Conservation (phyloP, 2,888 invertebrate genomes). For the Apodemia mormo region DNA sequence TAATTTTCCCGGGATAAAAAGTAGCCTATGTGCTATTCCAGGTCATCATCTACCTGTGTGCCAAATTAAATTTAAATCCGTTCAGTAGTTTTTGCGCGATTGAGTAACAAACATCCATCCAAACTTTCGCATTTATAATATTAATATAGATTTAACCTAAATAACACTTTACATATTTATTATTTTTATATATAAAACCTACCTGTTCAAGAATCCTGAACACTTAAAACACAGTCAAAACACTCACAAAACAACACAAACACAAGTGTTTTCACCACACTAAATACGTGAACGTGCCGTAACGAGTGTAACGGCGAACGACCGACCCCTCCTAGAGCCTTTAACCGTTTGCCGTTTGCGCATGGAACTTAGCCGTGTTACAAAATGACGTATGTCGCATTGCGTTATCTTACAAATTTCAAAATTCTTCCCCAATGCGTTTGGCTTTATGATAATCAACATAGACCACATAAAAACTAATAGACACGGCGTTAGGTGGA, state of each 20-base stretch:
- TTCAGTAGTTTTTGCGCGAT: too few species aligned
- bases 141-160: background rate
- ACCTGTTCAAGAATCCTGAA: background rate
- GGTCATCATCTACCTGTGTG: too few species aligned
- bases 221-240: background rate
- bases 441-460: background rate
- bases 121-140: too few species aligned
- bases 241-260: constrained; percentile 13
- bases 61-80: too few species aligned
- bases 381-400: constrained; percentile 76
- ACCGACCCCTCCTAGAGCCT: constrained; percentile 21
- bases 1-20: too few species aligned
- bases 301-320: constrained; percentile 29
- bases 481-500: too few species aligned
- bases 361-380: constrained; percentile 55
- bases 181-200: background rate
- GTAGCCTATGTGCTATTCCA: too few species aligned
- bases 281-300: constrained; percentile 24
- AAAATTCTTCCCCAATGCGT: constrained; percentile 24
- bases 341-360: constrained; percentile 72
- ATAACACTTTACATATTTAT: background rate
- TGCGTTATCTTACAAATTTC: constrained; percentile 58
- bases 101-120: too few species aligned
- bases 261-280: constrained; percentile 2
- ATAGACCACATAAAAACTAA: background rate